Base-by-base conservation (phyloP, 2,113 vertebrate species). In the Pholis gunnellus region DNA sequence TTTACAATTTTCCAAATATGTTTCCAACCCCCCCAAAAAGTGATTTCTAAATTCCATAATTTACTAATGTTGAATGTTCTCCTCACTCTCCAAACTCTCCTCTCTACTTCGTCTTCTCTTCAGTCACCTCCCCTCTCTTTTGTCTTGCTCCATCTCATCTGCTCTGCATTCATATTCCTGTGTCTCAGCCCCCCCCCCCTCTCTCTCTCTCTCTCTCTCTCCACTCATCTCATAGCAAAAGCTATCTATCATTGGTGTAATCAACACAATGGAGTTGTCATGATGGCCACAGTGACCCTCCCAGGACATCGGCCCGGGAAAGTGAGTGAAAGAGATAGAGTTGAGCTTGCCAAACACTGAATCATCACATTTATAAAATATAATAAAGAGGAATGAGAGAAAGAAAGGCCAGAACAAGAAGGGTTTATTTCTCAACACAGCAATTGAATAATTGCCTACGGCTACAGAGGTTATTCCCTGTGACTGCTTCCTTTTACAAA, bases 211-310 rank as follows among this genome's bases (percentile, higher is more conserved):
- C 36, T 34, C 61, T 70, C 54, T 46, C 22, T 59, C 56, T 34
- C 34, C 57, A 72, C 84, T 83, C 83, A 75, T 79, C 73, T 71
- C 54, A 82, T 29, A 72, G 60, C 46, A 50, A 81, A 85, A 80
- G 46, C 83, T 60, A 91, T 91, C 87, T 86, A 85, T 91, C 90
- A 89, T 83, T 87, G 80, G 71, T 86, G 83, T 88, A 92, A 94
- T 94, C 90, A 93, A 92, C 88, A 93, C 93, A 93, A 87, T 92
- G 89, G 89, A 91, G 85, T 78, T 83, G 78, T 85, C 73, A 52
- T 20, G 8, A 68, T 72, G 60, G 87, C 82, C 57, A 82, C 31
- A 27, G 14, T 90, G 88, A 90, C 87, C 81, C 85, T 59, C 77
- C 75, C 61, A 78, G 81, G 85, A 87, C 81, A 82, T 82, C n/a